Evolutionary conservation across 1,140 invertebrate genomes (phyloP), one percentile per base, ranked within the genome.

Genomic region (Micrasema longulum): DNA sequence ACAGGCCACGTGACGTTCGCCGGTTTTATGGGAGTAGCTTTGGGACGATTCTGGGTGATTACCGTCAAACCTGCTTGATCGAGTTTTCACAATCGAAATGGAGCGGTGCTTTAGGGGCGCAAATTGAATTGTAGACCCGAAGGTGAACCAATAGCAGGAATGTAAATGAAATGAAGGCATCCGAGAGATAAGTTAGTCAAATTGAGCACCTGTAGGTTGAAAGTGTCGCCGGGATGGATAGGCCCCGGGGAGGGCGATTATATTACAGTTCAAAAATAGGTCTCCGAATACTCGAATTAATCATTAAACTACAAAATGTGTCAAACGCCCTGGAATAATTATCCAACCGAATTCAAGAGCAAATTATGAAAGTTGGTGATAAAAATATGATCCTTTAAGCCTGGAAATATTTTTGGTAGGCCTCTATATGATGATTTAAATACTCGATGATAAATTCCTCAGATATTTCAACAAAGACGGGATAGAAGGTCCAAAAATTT

Each of bases 1-100:
- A 75, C 69, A 75, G 62, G 73, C 53, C 69, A 50, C 69, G 70
- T 52, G 73, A 75, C 73, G 65, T 71, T 62, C 65, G 69, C 71
- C 71, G 71, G 67, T 55, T 71, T 71, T 75, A 75, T 75, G 41
- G 43, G 47, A 57, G 50, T 38, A 69, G 73, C 65, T 69, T 64
- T 64, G 43, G 62, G 38, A 38, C 55, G 55, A 38, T 60, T 60
- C n/a, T 9, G 55, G 35, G 55, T 41, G 55, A 60, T 60, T 60
- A 60, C 55, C 55, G 55, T 41, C 55, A 60, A 41, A 60, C 31
- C 31, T 20, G 18, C 7, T 60, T 41, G 35, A 60, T 60, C 31
- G 35, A 60, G 55, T 38, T 60, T 60, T 60, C 55, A 38, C 55
- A 41, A 41, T 60, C 53, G 53, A 31, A 57, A 35, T 60, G 55